These are phyloP conservation scores for Arbacia lixula DNA, from an alignment of 53 echinoderm and acorn worm species.

Conservation along the genomic window DNA sequence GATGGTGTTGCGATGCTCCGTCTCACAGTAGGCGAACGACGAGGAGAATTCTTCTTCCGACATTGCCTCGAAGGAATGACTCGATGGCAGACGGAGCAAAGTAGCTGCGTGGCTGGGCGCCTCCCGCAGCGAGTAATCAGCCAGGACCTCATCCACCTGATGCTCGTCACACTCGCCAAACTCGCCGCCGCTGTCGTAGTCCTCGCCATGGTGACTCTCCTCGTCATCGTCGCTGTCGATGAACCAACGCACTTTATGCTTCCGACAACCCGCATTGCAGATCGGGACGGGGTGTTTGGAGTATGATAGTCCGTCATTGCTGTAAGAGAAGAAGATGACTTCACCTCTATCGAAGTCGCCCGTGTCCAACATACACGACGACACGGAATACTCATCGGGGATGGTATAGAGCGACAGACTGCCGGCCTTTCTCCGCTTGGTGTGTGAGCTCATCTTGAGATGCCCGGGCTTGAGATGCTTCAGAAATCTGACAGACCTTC, in stretches of 20 bases:
- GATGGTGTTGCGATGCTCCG: constrained; percentile 32
- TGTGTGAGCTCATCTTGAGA: constrained; percentile 17
- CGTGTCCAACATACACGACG: constrained; percentile 27
- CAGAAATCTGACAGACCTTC: constrained; percentile 20
- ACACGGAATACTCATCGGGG: not conserved
- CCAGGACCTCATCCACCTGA: constrained; percentile 43
- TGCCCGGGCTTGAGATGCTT: constrained; percentile 23
- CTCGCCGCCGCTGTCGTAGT: constrained; percentile 49
- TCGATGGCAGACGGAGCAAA: not conserved
- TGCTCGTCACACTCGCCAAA: constrained; percentile 39
- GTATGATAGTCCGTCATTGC: constrained; percentile 21
- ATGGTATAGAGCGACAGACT: not conserved
- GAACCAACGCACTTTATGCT: constrained; percentile 16
- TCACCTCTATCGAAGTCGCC: constrained; percentile 46
- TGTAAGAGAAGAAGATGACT: constrained; percentile 46
- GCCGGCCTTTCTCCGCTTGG: not conserved
- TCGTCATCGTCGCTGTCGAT: not conserved
- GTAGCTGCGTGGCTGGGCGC: constrained; percentile 12
- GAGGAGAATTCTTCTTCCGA: constrained; percentile 30
- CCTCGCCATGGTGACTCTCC: constrained; percentile 1
- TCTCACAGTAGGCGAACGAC: constrained; percentile 41
- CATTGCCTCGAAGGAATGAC: constrained; percentile 39
- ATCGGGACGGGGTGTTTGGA: constrained; percentile 31
- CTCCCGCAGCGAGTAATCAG: constrained; percentile 28
- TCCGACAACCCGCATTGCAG: constrained; percentile 36